These are phyloP conservation scores for Medauroidea extradentata DNA, from an alignment of 1,140 invertebrate genomes.

Conservation along the genomic window DNA sequence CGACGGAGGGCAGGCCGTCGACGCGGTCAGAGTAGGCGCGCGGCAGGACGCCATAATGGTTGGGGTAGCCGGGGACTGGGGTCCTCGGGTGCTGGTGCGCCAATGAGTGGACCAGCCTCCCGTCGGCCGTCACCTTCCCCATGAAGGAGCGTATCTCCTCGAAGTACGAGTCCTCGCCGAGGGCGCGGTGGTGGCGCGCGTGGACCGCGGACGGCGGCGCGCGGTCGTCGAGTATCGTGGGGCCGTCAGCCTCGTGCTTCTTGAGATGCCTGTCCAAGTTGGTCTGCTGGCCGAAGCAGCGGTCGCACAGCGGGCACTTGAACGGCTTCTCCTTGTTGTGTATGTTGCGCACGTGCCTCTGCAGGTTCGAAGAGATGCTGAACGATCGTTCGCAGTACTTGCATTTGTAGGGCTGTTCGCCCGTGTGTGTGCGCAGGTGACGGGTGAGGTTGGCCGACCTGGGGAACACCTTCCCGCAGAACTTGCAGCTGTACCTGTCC, in stretches of 20 bases:
- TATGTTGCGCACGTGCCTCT: constrained; percentile 98
- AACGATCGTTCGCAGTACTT: constrained; percentile 98
- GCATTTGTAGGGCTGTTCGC: constrained; percentile 97
- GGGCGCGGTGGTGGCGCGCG: constrained; percentile 51
- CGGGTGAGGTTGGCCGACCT: constrained; percentile 96
- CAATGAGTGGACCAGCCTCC: constrained; percentile 35
- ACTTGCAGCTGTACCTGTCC: constrained; percentile 96
- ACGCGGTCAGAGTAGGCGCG: too few species aligned
- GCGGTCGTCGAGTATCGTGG: constrained; percentile 62
- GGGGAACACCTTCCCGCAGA: constrained; percentile 97
- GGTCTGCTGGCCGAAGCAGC: constrained; percentile 97
- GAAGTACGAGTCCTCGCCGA: constrained; percentile 78
- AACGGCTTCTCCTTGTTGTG: constrained; percentile 96
- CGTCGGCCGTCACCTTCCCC: constrained; percentile 73
- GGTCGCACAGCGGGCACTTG: constrained; percentile 77
- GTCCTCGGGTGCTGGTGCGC: not conserved
- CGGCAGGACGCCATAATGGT: not conserved
- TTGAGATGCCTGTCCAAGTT: constrained; percentile 96
- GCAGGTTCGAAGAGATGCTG: constrained; percentile 97
- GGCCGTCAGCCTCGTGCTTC: constrained; percentile 93
- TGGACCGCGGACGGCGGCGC: constrained; percentile 25
- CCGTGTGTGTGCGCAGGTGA: constrained; percentile 95
- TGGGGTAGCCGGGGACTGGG: not conserved
- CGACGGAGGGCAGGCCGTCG: not conserved
- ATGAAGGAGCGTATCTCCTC: constrained; percentile 92